Base-by-base conservation (phyloP, 2,888 invertebrate genomes). In the Tuta absoluta region DNA sequence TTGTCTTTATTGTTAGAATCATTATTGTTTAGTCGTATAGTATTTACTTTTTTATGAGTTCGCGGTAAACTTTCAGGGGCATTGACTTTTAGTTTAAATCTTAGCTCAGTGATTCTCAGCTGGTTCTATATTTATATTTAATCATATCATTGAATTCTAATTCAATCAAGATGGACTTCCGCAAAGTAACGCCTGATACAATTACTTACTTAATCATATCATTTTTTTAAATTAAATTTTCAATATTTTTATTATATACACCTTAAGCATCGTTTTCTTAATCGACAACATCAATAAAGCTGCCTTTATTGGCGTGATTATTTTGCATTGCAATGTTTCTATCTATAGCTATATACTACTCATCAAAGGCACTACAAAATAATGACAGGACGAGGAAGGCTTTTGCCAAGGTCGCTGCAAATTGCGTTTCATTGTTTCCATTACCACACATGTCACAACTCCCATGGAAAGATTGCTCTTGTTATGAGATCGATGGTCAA, bases 381-480 rank as follows among this genome's bases (percentile, higher is more conserved):
- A 53, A 62, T 62, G 51, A 62, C 38, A 62, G 53, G 24, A 48
- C 53, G 3, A 38, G 23, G 51, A 62, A 38, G 62, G 62, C 21
- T 23, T 33, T 48, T 49, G 33, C 14, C 62, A 62, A 62, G 62
- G 62, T 38, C 38, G 11, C n/a, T 10, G 14, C 14, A 53, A 62
- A 28, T 53, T 62, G 53, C 53, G 38, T 56, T 24, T 11, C 12
- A 53, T 21, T 38, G 28, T 33, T 28, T n/a, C n/a, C 28, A 24
- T 7, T 17, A 65, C 21, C 67, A 65, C 19, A 33, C 56, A 61
- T 66, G 63, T 49, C 65, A 48, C 48, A 41, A 49, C 69, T 69
- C 68, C 63, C 66, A 68, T 66, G 49, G 45, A 14, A 24, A n/a
- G 51, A 33, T 51, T 64, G 66, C 41, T 59, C 37, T 59, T 28